Evolutionary conservation across 2,113 vertebrate species (phyloP).

Genomic region (Rhynchomys soricoides): DNA sequence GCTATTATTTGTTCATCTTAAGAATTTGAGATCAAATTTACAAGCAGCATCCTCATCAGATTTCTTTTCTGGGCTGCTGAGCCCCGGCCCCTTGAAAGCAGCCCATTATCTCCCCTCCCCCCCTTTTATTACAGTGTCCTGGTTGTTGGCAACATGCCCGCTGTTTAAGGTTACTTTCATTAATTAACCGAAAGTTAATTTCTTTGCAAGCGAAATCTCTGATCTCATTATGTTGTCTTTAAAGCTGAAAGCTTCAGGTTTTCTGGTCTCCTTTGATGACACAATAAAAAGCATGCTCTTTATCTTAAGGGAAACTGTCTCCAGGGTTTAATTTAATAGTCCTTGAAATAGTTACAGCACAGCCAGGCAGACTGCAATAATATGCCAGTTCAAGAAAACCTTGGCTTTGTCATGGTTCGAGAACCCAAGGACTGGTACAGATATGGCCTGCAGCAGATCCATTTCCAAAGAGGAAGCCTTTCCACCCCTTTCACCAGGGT

Average conservation of each 20-base stretch:
- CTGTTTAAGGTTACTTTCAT: constrained; percentile 86
- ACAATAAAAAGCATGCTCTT: constrained; percentile 79
- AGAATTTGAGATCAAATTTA: constrained; percentile 83
- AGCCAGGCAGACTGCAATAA: constrained; percentile 68
- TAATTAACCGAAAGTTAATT: constrained; percentile 87
- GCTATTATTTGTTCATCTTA: constrained; percentile 82
- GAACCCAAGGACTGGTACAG: constrained; percentile 20
- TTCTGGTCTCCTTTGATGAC: constrained; percentile 81
- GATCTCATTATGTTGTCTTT: constrained; percentile 85
- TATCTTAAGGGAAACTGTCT: constrained; percentile 76
- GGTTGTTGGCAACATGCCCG: constrained; percentile 79
- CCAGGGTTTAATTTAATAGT: constrained; percentile 77
- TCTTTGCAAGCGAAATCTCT: constrained; percentile 84
- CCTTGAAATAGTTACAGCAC: constrained; percentile 79
- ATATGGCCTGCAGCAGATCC: not conserved
- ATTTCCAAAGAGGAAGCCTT: not conserved
- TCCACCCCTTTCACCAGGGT: not conserved
- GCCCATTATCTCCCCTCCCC: constrained; percentile 78
- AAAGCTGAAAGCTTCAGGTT: constrained; percentile 81
- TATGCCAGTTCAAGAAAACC: constrained; percentile 71
- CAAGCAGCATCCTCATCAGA: constrained; percentile 80
- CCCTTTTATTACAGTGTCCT: constrained; percentile 72
- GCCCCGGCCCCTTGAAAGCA: constrained; percentile 75
- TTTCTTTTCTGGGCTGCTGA: constrained; percentile 77
- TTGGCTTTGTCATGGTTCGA: constrained; percentile 53